Evolutionary conservation across 2,797 vertebrate genomes (phyloP), one percentile per base, ranked within the genome.

Genomic region (Coregonus suidteri): DNA sequence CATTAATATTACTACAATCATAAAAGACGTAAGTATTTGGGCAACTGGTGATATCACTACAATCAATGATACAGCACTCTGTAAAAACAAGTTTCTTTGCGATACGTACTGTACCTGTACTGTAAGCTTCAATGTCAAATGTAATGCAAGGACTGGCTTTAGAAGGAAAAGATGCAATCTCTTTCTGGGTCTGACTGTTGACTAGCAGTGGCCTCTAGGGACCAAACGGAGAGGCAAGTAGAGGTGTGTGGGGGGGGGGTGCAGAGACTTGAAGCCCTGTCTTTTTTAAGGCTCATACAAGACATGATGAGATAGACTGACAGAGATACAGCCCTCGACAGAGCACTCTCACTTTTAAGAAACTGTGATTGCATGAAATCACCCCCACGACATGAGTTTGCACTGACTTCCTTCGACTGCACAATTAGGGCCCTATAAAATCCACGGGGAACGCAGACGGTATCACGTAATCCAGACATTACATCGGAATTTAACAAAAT

Each of bases 331-430:
- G 14, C 53, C 53, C 13, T 54, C 15, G 3, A 84, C 85, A 81
- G 76, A 14, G 9, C 78, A 79, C 80, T 87, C 81, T 90, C 84
- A 86, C 88, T 86, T 83, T 88, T 75, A 72, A 76, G 74, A 75
- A 18, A 65, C 6, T 30, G 9, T 20, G 62, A 14, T 5, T 54
- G 53, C 3, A 14, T 54, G 53, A 54, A 25, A 25, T 25, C 25
- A 1, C 25, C 25, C 41, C 41, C 41, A 41, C 41, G 7, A 41
- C 41, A 41, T 41, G 41, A 20, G 56, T 14, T 62, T 62, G 16
- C 3, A 20, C 14, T 20, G 7, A 6, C 3, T 11, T 18, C n/a
- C n/a, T n/a, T 41, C 41, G 41, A 41, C 7, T 41, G 41, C 41
- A 41, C 41, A 41, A 7, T 41, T 41, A 41, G 41, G 41, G 41